These are phyloP conservation scores for Anolis carolinensis DNA, from an alignment of 2,113 vertebrate species.

Conservation along the genomic window DNA sequence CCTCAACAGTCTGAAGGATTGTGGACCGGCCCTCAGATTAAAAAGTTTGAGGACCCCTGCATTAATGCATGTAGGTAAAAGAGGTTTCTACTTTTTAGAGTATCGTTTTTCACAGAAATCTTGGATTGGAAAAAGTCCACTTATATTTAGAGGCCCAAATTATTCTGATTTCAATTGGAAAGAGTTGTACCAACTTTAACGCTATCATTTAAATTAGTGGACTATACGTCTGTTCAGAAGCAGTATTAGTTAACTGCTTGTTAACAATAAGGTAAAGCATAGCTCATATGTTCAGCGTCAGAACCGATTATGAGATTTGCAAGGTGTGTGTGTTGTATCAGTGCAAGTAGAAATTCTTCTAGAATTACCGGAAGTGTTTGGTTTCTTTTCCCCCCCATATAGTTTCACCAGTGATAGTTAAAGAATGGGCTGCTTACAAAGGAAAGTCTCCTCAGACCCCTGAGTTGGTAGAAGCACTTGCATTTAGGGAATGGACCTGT, in stretches of 20 bases:
- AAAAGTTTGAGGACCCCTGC: no score
- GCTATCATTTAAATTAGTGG: not conserved
- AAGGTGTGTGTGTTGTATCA: not conserved
- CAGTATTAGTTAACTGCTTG: not conserved
- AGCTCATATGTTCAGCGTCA: not conserved
- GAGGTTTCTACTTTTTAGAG: not conserved
- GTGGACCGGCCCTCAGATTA: no score
- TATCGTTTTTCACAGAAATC: not conserved
- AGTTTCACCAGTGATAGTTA: slow-evolving; percentile 91
- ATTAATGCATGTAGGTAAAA: no score
- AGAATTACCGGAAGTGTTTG: not conserved
- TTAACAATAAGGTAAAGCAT: not conserved
- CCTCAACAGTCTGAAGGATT: no score
- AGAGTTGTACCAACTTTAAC: not conserved
- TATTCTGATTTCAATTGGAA: no score
- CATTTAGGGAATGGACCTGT: slow-evolving; percentile 96
- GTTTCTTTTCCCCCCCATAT: slow-evolving; percentile 26
- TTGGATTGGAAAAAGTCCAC: not conserved
- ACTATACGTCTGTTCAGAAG: not conserved
- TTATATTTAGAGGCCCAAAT: not conserved
- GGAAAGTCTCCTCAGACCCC: slow-evolving; percentile 95
- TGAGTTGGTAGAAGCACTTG: slow-evolving; percentile 92
- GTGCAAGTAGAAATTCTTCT: not conserved
- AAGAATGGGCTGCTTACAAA: slow-evolving; percentile 97
- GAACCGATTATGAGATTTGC: not conserved